Evolutionary conservation across 1,140 invertebrate genomes (phyloP).

Genomic region (Aphidius ervi): DNA sequence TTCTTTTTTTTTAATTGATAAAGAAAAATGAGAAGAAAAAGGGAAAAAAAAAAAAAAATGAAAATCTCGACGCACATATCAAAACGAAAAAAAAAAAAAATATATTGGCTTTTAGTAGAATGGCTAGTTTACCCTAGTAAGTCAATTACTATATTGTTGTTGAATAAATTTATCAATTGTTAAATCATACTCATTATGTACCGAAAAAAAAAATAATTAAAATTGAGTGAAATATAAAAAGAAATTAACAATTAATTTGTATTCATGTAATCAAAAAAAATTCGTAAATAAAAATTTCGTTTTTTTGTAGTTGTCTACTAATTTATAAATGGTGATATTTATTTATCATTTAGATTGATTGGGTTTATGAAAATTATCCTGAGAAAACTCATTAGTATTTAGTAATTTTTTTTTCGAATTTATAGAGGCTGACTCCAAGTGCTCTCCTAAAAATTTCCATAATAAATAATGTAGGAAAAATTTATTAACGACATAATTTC

Average conservation of each 20-base stretch:
- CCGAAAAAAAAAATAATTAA: too few relatives aligned
- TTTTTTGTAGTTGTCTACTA: background rate
- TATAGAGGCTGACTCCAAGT: too few relatives aligned
- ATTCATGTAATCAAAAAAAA: background rate
- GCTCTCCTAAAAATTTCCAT: too few relatives aligned
- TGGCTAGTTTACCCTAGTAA: slow-evolving; percentile 12
- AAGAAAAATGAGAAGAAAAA: slow-evolving; percentile 8
- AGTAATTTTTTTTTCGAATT: too few relatives aligned
- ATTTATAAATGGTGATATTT: background rate
- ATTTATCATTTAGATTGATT: background rate
- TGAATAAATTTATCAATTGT: slow-evolving; percentile 13
- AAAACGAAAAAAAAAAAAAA: background rate
- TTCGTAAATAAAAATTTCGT: background rate
- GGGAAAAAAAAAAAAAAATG: background rate
- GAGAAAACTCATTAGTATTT: too few relatives aligned
- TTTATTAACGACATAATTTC: too few relatives aligned
- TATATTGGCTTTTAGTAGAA: slow-evolving; percentile 13
- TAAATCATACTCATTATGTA: slow-evolving; percentile 6
- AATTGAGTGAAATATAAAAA: background rate
- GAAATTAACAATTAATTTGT: background rate
- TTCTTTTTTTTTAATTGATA: background rate
- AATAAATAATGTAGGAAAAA: too few relatives aligned
- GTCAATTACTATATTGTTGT: slow-evolving; percentile 13
- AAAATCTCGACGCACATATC: slow-evolving; percentile 12
- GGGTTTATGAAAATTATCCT: too few relatives aligned